A percentile compares a stretch with the other conserved stretches of the same genome.
phyloP scores from a whole-genome alignment of 2,113 vertebrate genomes.

The Menidia beryllina region DNA sequence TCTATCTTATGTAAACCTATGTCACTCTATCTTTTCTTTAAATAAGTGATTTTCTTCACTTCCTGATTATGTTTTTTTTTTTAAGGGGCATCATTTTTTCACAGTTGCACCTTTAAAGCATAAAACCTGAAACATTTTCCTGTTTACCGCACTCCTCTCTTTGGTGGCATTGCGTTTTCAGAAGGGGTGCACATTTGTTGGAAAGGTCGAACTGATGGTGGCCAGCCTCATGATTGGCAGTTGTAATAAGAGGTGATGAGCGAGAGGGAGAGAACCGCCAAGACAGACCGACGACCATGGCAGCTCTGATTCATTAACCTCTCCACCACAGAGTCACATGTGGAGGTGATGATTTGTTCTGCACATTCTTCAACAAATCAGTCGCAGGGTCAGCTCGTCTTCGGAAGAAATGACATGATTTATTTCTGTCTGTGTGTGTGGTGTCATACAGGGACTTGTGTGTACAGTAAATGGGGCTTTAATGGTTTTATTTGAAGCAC shows the following conservation, averaged over 20 bases:
- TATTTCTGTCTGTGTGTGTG: not conserved
- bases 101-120: not conserved
- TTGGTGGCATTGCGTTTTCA: not conserved
- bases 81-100: too few relatives aligned
- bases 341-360: slow-evolving; percentile 33
- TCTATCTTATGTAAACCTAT: too few relatives aligned
- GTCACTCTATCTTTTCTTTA: too few relatives aligned
- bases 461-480: not conserved
- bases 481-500: not conserved
- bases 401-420: slow-evolving; percentile 7
- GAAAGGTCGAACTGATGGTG: slow-evolving; percentile 15
- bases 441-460: not conserved
- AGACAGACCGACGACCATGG: slow-evolving; percentile 5
- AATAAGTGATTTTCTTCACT: too few relatives aligned
- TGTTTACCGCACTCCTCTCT: not conserved
- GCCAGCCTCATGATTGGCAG: slow-evolving; percentile 14
- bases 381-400: slow-evolving; percentile 1
- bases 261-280: slow-evolving; percentile 24
- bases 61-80: too few relatives aligned
- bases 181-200: slow-evolving; percentile 6
- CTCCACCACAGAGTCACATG: slow-evolving; percentile 7
- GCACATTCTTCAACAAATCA: slow-evolving; percentile 7
- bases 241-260: slow-evolving; percentile 45
- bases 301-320: slow-evolving; percentile 46
- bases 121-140: not conserved